Evolutionary conservation across 2,113 vertebrate species (phyloP), one percentile per base, ranked within the genome.

Genomic region (Sylvilagus bachmani): DNA sequence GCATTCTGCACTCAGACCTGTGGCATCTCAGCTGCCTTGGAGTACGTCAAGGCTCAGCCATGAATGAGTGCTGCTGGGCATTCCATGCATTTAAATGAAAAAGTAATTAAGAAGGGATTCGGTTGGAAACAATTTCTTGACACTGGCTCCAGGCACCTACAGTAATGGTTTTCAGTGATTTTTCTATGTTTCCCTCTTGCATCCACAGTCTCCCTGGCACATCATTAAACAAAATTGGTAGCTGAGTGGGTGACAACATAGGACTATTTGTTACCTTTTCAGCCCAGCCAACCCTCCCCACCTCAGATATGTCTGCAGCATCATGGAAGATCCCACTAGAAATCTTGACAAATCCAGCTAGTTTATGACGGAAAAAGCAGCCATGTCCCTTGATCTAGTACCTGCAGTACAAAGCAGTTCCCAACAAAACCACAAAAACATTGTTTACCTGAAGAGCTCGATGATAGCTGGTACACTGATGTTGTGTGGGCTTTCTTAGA

Each of bases 91-190:
- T 95, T 74, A 44, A 85, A 80, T 77, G 5, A 27, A 85, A 88
- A 94, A 25, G 61, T 81, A 62, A 91, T 74, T 80, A 64, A 61
- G 88, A 81, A 89, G 22, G 6, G 27, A 88, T 58, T 77, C 7
- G 0, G 6, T 55, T 84, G 31, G 77, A 84, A 91, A 89, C 10
- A 27, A 13, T 55, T 58, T 81, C 79, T 78, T 83, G 85, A 55
- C 64, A 44, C 14, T 78, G 84, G 75, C 69, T 86, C 58, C 13
- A 2, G 58, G 33, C 64, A 58, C 5, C 24, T 13, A 29, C 27
- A 86, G 33, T 89, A 89, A 86, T 29, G 38, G 38, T 31, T 90
- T 58, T 3, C 44, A 6, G 58, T 10, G 58, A 22, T 44, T 61
- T 81, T 33, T 49, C 21, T 81, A 2, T 2, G 14, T n/a, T 69